These are phyloP conservation scores for Hirundo rustica DNA, from an alignment of 2,797 vertebrate genomes.

Conservation along the genomic window DNA sequence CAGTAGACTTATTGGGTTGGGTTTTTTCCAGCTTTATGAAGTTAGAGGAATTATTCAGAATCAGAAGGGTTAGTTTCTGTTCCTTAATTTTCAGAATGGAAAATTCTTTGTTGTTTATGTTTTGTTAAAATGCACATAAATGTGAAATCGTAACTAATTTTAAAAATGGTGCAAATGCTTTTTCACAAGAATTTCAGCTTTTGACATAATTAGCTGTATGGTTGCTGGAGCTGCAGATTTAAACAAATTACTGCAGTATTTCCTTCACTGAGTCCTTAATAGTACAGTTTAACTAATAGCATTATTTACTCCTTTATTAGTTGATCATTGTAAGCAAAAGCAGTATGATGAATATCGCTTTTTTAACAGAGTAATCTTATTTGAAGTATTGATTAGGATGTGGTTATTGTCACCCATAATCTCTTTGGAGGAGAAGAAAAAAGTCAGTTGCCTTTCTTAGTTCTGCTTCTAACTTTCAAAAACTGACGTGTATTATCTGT, in stretches of 20 bases:
- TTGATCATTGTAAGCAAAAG: background rate
- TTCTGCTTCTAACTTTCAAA: background rate
- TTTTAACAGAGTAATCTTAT: background rate
- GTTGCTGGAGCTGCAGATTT: background rate
- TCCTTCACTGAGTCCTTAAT: background rate
- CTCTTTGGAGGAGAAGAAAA: background rate
- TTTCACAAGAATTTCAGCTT: background rate
- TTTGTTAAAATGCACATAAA: background rate
- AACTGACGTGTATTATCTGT: background rate
- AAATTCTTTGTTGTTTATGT: background rate
- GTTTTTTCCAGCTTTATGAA: background rate
- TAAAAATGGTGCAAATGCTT: background rate
- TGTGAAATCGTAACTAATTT: background rate
- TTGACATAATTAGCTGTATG: background rate
- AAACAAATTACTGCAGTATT: background rate
- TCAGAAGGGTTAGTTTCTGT: background rate
- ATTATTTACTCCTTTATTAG: background rate
- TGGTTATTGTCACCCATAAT: background rate
- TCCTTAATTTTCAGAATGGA: background rate
- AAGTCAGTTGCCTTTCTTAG: background rate
- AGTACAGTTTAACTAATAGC: background rate
- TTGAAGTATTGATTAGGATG: background rate
- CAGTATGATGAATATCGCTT: background rate
- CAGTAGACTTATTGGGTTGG: background rate
- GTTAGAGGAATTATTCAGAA: background rate